phyloP scores from a whole-genome alignment of 2,888 invertebrate species.

The Diaperis boleti region DNA sequence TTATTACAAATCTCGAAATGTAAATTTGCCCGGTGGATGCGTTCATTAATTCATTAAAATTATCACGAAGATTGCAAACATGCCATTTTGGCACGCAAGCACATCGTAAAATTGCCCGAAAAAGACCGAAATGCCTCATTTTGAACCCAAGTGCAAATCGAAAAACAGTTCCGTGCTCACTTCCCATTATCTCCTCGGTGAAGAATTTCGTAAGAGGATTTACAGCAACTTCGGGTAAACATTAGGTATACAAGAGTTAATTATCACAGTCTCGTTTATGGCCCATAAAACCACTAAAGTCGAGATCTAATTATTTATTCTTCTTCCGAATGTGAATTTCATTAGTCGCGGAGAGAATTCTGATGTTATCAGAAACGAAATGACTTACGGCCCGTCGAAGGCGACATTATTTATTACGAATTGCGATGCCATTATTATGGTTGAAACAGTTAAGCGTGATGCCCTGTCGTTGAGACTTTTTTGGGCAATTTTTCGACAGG shows the following conservation, averaged over 20 bases:
- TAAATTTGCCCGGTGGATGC: conserved; percentile 14
- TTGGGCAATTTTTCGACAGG: conserved; percentile 10
- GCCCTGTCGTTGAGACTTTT: conserved; percentile 21
- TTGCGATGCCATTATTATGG: conserved; percentile 18
- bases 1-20: conserved; percentile 14
- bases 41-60: conserved; percentile 15
- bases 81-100: conserved; percentile 7
- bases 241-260: conserved; percentile 31
- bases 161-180: not conserved
- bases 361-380: conserved; percentile 24
- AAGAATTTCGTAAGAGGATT: not conserved
- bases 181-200: not conserved
- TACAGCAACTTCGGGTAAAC: conserved; percentile 7
- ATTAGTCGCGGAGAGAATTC: conserved; percentile 24
- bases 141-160: conserved; percentile 5
- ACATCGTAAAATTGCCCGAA: conserved; percentile 1
- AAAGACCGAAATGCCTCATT: conserved; percentile 5
- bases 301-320: conserved; percentile 31
- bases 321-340: conserved; percentile 31
- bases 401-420: conserved; percentile 28
- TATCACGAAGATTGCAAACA: conserved; percentile 17
- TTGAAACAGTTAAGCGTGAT: conserved; percentile 9
- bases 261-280: conserved; percentile 29
- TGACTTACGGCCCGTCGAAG: conserved; percentile 28
- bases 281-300: conserved; percentile 30